Evolutionary conservation across 2,113 vertebrate genomes (phyloP).

Genomic region (Sturnus vulgaris): DNA sequence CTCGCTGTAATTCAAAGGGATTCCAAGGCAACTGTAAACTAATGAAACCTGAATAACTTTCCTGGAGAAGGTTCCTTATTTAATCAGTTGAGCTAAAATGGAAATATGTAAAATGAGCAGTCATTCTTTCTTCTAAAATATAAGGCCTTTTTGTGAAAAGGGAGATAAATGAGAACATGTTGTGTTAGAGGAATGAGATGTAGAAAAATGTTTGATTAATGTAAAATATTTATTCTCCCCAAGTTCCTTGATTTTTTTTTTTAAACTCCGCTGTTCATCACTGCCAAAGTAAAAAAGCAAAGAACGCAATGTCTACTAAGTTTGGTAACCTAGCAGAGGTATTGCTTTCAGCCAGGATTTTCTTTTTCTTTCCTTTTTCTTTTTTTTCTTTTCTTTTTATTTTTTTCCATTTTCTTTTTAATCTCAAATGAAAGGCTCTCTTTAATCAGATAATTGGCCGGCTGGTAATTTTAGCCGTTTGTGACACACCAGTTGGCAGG

Average conservation of each 20-base stretch:
- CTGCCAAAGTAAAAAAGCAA: constrained; percentile 39
- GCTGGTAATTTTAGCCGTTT: constrained; percentile 79
- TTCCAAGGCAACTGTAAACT: constrained; percentile 70
- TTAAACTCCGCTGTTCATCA: constrained; percentile 32
- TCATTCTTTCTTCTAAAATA: neutral
- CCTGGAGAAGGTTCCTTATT: constrained; percentile 34
- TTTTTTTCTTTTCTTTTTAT: neutral
- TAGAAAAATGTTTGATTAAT: constrained; percentile 35
- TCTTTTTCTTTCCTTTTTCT: constrained; percentile 2
- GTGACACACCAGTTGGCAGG: constrained; percentile 93
- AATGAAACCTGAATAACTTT: constrained; percentile 69
- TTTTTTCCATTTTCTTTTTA: neutral
- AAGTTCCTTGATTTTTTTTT: neutral
- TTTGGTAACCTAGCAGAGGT: constrained; percentile 64
- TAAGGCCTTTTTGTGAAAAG: neutral
- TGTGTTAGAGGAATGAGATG: neutral
- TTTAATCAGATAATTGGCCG: constrained; percentile 83
- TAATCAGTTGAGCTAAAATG: constrained; percentile 58
- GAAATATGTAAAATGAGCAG: constrained; percentile 40
- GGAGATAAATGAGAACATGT: constrained; percentile 48
- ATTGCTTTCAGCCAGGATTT: constrained; percentile 71
- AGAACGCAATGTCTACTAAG: neutral
- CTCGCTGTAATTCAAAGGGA: constrained; percentile 67
- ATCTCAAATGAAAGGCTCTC: constrained; percentile 75
- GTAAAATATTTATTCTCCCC: constrained; percentile 43